phyloP scores from a whole-genome alignment of 2,113 vertebrate genomes.

The Diadophis punctatus region DNA sequence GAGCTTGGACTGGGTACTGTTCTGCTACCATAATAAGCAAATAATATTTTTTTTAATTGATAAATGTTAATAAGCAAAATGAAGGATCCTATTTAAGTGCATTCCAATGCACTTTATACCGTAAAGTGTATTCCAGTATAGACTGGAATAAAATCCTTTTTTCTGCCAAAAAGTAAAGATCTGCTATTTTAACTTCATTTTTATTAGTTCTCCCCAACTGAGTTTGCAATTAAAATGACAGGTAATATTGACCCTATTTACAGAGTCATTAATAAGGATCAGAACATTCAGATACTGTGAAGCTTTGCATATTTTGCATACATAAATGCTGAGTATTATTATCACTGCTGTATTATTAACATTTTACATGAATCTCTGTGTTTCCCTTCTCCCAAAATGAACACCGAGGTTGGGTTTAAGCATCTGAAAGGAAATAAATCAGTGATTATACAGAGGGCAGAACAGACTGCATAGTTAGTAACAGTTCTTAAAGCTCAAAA shows the following conservation, averaged over 20 bases:
- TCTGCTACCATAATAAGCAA: not conserved
- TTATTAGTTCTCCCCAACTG: not conserved
- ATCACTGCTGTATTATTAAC: not conserved
- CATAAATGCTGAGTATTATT: not conserved
- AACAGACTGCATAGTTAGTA: slow-evolving; percentile 54
- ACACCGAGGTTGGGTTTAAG: not conserved
- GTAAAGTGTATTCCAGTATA: no score
- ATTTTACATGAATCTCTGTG: not conserved
- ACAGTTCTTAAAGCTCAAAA: slow-evolving; percentile 51
- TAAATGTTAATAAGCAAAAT: not conserved
- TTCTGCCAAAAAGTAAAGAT: not conserved
- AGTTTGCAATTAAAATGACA: not conserved
- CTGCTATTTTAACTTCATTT: not conserved
- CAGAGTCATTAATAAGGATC: not conserved
- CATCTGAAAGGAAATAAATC: not conserved
- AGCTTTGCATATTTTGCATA: not conserved
- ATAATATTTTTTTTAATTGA: not conserved
- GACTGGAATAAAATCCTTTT: not conserved
- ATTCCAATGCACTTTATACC: not conserved
- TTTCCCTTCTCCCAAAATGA: not conserved
- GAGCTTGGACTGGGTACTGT: not conserved
- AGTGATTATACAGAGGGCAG: not conserved
- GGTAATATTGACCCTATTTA: not conserved
- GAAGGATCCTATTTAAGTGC: not conserved
- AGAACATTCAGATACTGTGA: not conserved